Evolutionary conservation across 92 coral and sea anemone species (phyloP), one percentile per base, ranked within the genome.

Genomic region (Porites cylindrica): DNA sequence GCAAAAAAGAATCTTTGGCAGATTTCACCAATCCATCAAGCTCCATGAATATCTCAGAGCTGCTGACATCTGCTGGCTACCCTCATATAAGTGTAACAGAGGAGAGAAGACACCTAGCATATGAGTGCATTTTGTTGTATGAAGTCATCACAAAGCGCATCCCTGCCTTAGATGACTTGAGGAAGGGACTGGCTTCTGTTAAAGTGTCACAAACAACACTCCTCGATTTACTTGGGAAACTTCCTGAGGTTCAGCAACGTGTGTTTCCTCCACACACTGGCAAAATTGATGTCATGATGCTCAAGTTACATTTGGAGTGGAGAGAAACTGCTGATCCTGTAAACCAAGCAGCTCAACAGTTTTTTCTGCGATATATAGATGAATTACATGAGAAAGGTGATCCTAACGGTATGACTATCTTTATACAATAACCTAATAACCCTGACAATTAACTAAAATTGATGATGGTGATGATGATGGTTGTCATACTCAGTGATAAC

Each of bases 81-180:
- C 90, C 90, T 24, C 84, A 86, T 66, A 14, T 86, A 13, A 71
- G 50, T 38, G 32, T 79, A 78, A 68, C 62, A 32, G 63, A 47
- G 32, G 79, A 79, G 77, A 47, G 79, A 86, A 60, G 63, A 24
- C 72, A 56, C 18, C 43, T 86, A 19, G 86, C 90, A 26, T 26
- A 72, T 59, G 90, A 86, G 65, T 86, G 90, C 68, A 66, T 75
- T 86, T 12, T 86, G 43, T 29, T 68, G 53, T 78, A 79, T 58
- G 86, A 86, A 56, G 90, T 86, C 54, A 60, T 86, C 73, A 79
- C 78, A 11, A 86, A 79, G 58, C 62, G 79, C 17, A 68, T 86
- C 51, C 78, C 90, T 64, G 70, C 86, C 74, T 76, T 86, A 17
- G 86, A 86, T 59, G 90, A 86, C 51, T 51, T 86, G 78, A 78